A percentile compares a stretch with the other conserved stretches of the same genome.
Evolutionary conservation across 23 tunicate genomes (phyloP).

Genomic region (Oikopleura dioica): DNA sequence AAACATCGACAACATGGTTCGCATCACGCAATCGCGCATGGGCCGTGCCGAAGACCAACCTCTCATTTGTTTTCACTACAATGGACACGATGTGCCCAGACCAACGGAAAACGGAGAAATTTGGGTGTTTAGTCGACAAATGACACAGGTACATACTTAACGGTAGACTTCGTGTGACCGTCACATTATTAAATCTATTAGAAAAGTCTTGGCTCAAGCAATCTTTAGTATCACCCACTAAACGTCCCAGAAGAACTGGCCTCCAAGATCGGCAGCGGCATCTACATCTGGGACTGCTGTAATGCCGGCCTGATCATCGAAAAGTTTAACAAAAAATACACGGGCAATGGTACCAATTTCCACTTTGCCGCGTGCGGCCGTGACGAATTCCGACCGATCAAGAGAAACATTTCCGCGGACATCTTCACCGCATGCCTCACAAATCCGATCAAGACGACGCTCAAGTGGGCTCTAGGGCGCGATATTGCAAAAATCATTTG

Average conservation of each 20-base stretch:
- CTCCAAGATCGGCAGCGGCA: no score
- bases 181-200: no score
- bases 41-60: no score
- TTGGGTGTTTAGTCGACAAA: constrained; percentile 50
- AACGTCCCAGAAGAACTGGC: no score
- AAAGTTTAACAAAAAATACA: constrained; percentile 17
- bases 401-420: constrained; percentile 79
- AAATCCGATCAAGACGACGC: constrained; percentile 77
- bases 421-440: constrained; percentile 77
- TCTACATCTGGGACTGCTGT: constrained; percentile 69
- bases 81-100: constrained; percentile 95
- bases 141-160: not conserved
- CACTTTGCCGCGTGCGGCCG: not conserved
- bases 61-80: constrained; percentile 77
- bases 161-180: no score
- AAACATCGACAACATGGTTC: no score
- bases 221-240: no score
- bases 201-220: no score
- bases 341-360: not conserved
- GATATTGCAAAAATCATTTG: constrained; percentile 18
- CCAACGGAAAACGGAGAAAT: constrained; percentile 90
- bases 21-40: no score
- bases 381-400: constrained; percentile 42
- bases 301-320: constrained; percentile 52
- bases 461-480: constrained; percentile 27